Evolutionary conservation across 2,888 invertebrate genomes (phyloP), one percentile per base, ranked within the genome.

Genomic region (Lepidonotus clava): DNA sequence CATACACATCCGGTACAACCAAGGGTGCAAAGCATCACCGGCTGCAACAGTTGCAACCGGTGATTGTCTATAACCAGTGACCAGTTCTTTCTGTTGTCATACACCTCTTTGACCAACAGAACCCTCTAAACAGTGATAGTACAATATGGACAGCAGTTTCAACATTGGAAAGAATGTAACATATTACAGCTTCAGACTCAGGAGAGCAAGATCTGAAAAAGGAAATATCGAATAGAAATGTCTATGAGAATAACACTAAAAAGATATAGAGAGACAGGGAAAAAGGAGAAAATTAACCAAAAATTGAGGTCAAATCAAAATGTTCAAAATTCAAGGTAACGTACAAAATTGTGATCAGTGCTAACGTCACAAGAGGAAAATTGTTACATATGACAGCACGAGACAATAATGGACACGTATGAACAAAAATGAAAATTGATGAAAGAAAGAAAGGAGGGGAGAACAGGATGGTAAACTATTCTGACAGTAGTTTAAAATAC

Each of bases 301-400:
- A 61, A 61, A n/a, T 24, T n/a, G 24, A 18, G 24, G 24, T 4
- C 28, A 61, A 61, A 61, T 18, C 28, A 61, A 61, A 24, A 61
- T 32, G 11, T 61, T 61, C 61, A 61, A 61, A 61, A 61, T 61
- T 28, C n/a, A n/a, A n/a, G n/a, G n/a, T n/a, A 61, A 61, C 24
- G n/a, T 28, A 61, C 61, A 61, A 61, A 61, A 61, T 61, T 53
- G n/a, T 53, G 24, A 14, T 61, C 28, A 61, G 61, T 61, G 2
- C 5, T 0, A 61, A 28, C 11, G 61, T 28, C 8, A 61, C 61
- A 61, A 61, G 28, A 61, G 24, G 14, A n/a, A 61, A 61, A n/a
- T 61, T 24, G 11, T 28, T 28, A 61, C 61, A n/a, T n/a, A n/a
- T 61, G 61, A 61, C 61, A 28, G 61, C 61, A 61, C 61, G 28